Evolutionary conservation across 2,113 vertebrate genomes (phyloP), one percentile per base, ranked within the genome.

Genomic region (Athene noctua): DNA sequence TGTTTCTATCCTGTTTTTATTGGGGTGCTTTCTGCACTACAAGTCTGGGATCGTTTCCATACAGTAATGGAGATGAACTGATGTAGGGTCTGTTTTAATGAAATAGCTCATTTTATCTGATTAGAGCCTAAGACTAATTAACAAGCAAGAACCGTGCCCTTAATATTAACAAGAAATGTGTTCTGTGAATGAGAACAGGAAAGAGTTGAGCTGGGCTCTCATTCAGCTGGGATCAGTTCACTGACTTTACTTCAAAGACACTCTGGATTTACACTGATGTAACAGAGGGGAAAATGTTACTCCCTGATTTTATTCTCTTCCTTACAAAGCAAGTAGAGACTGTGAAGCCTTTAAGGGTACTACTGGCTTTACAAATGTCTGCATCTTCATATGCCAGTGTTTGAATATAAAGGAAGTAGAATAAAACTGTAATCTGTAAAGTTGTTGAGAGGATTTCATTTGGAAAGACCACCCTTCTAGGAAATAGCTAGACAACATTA

Each of bases 1-100:
- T 96, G 57, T 88, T 96, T 86, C 65, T 96, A 46, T n/a, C 22
- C 32, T 80, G 32, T 19, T 93, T 95, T 85, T 84, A 75, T 70
- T 73, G 68, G 38, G 70, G 62, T 86, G 22, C 51, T 88, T 88
- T 88, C 83, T 94, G 86, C 79, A 40, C 79, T 89, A 42, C 42
- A 40, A 30, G 49, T 38, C 78, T 77, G 40, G 59, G 51, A 47
- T 96, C 0, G 0, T 82, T 95, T 97, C 78, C 58, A 23, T 79
- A 55, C 44, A 74, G 27, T 79, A 63, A 63, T n/a, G 44, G 44
- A 91, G 57, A 68, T 52, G 79, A 91, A 86, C 89, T 70, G 40
- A 58, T 38, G 15, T 9, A 86, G 61, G 25, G 5, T 38, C 70
- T 70, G 54, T 94, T 93, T 79, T 85, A 81, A 87, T 78, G 11